Base-by-base conservation (phyloP, 1,140 invertebrate species). In the Agrypnia vestita region DNA sequence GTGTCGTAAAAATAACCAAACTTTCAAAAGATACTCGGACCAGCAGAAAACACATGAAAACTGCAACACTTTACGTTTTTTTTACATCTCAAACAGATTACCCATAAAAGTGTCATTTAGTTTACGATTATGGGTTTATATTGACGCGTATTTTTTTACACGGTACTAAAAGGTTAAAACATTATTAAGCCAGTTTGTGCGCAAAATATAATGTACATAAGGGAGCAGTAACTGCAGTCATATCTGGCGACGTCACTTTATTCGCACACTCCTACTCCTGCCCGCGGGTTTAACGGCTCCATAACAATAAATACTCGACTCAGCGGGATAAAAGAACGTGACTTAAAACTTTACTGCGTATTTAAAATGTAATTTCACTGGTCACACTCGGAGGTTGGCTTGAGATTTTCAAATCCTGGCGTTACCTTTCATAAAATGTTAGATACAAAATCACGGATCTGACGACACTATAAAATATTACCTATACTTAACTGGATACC, bases 361-460 rank as follows among this genome's bases (percentile, higher is more conserved):
- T 64, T 43, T 64, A 64, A 64, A 64, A 64, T 64, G 19, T 21
- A n/a, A 62, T 35, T 62, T 62, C 17, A 62, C 10, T 35, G 53
- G 8, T 64, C n/a, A 64, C 35, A 64, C 0, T 64, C 19, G 61
- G 61, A 51, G 49, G 11, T 51, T 9, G n/a, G n/a, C 25, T 35
- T 35, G 6, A 51, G 49, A 51, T 9, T 51, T 51, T 51, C 49
- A 1, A 51, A 19, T 17, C 6, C 6, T 35, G 25, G 15, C 15
- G 15, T 61, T 25, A 3, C 11, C 11, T 19, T 61, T n/a, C n/a
- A n/a, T n/a, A n/a, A n/a, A n/a, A n/a, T n/a, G n/a, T n/a, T n/a
- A n/a, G n/a, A n/a, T n/a, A n/a, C n/a, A n/a, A n/a, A n/a, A n/a
- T n/a, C n/a, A n/a, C n/a, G n/a, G n/a, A n/a, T n/a, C n/a, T n/a